Conservation (phyloP, 2,888 invertebrate species). For the Eupeodes latifasciatus region DNA sequence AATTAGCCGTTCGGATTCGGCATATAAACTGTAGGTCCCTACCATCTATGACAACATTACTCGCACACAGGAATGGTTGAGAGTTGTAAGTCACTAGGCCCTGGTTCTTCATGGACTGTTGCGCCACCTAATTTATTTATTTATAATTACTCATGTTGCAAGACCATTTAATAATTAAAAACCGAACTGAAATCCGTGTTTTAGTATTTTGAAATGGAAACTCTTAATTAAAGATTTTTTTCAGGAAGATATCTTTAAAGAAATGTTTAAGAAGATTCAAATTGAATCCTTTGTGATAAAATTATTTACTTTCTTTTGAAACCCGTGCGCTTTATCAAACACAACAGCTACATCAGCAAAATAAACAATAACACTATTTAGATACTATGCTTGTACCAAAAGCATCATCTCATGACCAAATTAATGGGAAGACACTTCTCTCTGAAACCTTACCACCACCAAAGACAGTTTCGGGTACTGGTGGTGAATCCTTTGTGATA, state of each 20-base stretch:
- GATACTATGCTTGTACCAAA: conserved; percentile 21
- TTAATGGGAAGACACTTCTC: conserved; percentile 29
- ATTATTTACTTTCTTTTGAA: too few relatives aligned
- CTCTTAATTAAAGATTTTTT: too few relatives aligned
- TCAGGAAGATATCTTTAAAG: too few relatives aligned
- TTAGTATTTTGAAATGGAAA: neutral
- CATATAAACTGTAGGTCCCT: too few relatives aligned
- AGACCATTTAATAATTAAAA: conserved; percentile 7
- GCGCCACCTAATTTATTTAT: too few relatives aligned
- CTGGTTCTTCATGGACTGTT: too few relatives aligned
- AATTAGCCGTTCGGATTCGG: too few relatives aligned
- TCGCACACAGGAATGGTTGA: too few relatives aligned
- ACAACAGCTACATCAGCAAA: conserved; percentile 51
- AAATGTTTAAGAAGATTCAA: too few relatives aligned
- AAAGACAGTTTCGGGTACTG: neutral
- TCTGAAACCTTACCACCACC: conserved; percentile 14
- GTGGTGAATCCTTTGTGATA: conserved; percentile 4
- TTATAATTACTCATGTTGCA: neutral
- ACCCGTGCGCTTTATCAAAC: conserved; percentile 63
- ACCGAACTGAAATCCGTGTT: neutral
- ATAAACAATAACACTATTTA: conserved; percentile 27
- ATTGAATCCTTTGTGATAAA: too few relatives aligned
- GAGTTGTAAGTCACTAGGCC: too few relatives aligned
- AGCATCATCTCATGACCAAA: neutral
- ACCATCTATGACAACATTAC: too few relatives aligned